A percentile compares a stretch with the other conserved stretches of the same genome.
These are phyloP conservation scores for Cirrhinus molitorella DNA, from an alignment of 2,797 vertebrate genomes.

Conservation along the genomic window DNA sequence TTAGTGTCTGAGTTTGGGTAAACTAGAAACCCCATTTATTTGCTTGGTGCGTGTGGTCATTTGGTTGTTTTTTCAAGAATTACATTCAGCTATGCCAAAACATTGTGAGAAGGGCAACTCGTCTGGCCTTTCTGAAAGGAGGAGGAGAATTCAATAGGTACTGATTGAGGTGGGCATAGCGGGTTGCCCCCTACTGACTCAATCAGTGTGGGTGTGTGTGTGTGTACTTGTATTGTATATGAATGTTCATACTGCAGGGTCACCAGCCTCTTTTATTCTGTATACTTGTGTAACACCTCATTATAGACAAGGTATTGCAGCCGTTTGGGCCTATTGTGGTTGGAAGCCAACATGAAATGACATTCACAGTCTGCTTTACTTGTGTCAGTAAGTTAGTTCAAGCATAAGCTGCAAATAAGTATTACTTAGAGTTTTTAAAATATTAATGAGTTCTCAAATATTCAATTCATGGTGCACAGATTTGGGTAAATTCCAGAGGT, in stretches of 20 bases:
- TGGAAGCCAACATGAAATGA: not conserved
- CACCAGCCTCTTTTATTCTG: slow-evolving; percentile 8
- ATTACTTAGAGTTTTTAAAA: not conserved
- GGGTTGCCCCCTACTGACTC: slow-evolving; percentile 39
- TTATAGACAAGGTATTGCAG: slow-evolving; percentile 23
- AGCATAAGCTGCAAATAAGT: not conserved
- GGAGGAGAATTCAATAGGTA: slow-evolving; percentile 9
- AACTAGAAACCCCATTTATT: slow-evolving; percentile 25
- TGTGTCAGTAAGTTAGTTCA: not conserved
- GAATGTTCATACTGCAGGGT: not conserved
- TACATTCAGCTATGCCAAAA: not conserved
- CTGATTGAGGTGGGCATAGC: slow-evolving; percentile 46
- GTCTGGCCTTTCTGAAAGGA: slow-evolving; percentile 11
- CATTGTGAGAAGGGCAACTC: slow-evolving; percentile 12
- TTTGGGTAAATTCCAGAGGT: not conserved
- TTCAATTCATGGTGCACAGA: not conserved
- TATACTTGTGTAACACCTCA: slow-evolving; percentile 22
- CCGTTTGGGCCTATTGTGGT: not conserved
- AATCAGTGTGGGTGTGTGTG: slow-evolving; percentile 32
- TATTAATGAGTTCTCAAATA: not conserved
- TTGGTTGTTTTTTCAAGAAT: slow-evolving; percentile 31
- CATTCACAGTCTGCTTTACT: not conserved
- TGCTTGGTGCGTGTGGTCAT: slow-evolving; percentile 8
- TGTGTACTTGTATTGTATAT: not conserved
- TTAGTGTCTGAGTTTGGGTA: slow-evolving; percentile 6